phyloP scores from a whole-genome alignment of 2,797 vertebrate genomes.

The Lerista edwardsae region DNA sequence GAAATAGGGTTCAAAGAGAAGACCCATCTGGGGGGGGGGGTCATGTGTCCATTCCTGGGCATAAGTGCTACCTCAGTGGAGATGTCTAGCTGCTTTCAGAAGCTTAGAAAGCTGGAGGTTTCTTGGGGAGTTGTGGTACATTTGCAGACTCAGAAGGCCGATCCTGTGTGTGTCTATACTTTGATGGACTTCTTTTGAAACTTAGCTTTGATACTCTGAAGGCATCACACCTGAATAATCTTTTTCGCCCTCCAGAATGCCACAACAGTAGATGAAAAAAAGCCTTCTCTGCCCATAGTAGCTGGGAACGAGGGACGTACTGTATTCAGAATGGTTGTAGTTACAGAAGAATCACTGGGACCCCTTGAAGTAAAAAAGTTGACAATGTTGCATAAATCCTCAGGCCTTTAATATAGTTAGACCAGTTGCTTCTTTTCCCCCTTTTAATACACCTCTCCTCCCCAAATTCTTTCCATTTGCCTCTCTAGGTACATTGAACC shows the following conservation, averaged over 20 bases:
- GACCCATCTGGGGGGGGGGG: no score
- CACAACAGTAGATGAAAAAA: neutral
- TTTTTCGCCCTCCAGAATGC: neutral
- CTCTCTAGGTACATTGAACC: conserved; percentile 2
- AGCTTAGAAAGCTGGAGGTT: no score
- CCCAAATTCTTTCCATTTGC: conserved; percentile 2
- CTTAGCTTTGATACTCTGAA: neutral
- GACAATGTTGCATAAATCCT: neutral
- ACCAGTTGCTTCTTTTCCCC: neutral
- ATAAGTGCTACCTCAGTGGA: neutral
- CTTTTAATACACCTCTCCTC: neutral
- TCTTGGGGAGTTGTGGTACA: neutral
- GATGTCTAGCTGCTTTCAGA: neutral
- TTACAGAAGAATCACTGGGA: neutral
- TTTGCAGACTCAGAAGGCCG: neutral
- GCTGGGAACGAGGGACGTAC: neutral
- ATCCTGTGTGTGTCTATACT: neutral
- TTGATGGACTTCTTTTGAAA: neutral
- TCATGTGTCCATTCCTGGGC: no score
- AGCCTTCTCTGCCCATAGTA: neutral
- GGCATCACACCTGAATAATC: neutral
- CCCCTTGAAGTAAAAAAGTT: neutral
- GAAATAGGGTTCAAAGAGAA: no score
- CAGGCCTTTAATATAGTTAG: neutral
- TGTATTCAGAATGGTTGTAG: neutral